Base-by-base conservation (phyloP, 2,888 invertebrate genomes). In the Papilio elwesi region DNA sequence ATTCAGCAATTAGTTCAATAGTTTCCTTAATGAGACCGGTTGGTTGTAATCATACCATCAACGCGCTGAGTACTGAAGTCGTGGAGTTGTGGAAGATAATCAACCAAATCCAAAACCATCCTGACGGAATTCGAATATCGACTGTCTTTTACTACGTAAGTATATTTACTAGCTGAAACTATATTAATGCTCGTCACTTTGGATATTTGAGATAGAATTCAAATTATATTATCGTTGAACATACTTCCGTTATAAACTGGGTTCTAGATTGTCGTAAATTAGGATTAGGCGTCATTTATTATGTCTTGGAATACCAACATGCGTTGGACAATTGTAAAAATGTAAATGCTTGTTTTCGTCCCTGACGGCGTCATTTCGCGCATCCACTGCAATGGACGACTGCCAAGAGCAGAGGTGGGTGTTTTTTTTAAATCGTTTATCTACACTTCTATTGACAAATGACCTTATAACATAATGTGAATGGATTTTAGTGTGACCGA, bases 391-490 rank as follows among this genome's bases (percentile, higher is more conserved):
- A 68, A 43, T 73, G 73, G 73, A 66, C 15, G 11, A n/a, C 8
- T 66, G 73, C 71, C 70, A 74, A 64, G 43, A 65, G 10, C 49
- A 57, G 6, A 49, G 26, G n/a, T 36, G 13, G 15, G 26, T 59
- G 36, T 65, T 70, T 52, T 70, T 68, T 64, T 53, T 12, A 51
- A 51, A 49, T 48, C 51, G 15, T 62, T 63, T 47, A 53, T 51
- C 68, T 53, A 47, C 38, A 63, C 65, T 55, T 74, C 70, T 47
- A 47, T 70, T 68, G 70, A 63, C 49, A 69, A 63, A 53, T 59
- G 66, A 57, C 49, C 63, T 70, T 6, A 53, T 16, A n/a, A n/a
- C n/a, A n/a, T n/a, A 57, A 65, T 59, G 91, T 38, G 43, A 38
- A 66, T 48, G 51, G 36, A 16, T 53, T 55, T 36, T 3, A 70